Evolutionary conservation across 2,113 vertebrate genomes (phyloP), one percentile per base, ranked within the genome.

Genomic region (Lota lota): DNA sequence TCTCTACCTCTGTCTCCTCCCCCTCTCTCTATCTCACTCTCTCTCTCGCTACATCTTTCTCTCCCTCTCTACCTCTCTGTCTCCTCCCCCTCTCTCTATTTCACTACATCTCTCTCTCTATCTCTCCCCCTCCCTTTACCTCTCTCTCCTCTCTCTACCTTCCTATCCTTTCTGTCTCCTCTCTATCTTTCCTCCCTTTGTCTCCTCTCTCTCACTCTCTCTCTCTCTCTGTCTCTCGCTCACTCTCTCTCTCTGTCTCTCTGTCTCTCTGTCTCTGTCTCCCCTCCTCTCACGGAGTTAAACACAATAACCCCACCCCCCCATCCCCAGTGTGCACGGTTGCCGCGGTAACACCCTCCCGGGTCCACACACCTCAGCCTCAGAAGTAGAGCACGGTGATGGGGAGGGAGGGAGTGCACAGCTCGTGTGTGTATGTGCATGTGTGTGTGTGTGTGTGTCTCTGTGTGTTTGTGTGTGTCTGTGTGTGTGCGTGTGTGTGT

Each of bases 301-400:
- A 78, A 81, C 82, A 77, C 75, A 80, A 79, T 78, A 69, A 75
- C 28, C 33, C 68, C 66, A 50, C 79, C 60, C 74, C 75, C 72
- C 72, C 71, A 70, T 61, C 63, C 60, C 47, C 66, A 40, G 61
- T 70, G 68, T 56, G 66, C 22, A 47, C 73, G 21, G 83, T 84
- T 82, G 67, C 79, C 77, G 75, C 73, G 75, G 83, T 78, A 84
- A 84, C 82, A 83, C 78, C 75, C 81, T 83, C 80, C 68, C 64
- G 66, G 78, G 78, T 58, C 77, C 78, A 70, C 64, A 82, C 67
- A 75, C 74, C 72, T 84, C 82, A 82, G 72, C 67, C 64, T 69
- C 74, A 63, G 70, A 82, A 82, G 77, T 82, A 78, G 79, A 84
- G 75, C 79, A 84, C 58, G 72, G 79, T 77, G 36, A 40, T 40